Evolutionary conservation across 2,888 invertebrate species (phyloP).

Genomic region (Ochropacha duplaris): DNA sequence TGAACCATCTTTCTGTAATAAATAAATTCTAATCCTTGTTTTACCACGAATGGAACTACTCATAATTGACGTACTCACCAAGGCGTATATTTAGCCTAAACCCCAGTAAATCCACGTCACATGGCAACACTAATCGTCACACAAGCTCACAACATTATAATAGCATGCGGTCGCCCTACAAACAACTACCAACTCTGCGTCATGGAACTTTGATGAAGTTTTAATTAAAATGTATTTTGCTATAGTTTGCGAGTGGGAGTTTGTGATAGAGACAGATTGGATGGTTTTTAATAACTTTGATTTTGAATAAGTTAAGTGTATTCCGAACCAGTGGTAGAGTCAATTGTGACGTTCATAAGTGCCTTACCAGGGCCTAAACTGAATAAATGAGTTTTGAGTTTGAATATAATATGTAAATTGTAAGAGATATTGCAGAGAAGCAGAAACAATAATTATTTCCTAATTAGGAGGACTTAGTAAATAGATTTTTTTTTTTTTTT

Average conservation of each 20-base stretch:
- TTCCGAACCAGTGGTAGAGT: not conserved
- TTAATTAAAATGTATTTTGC: slow-evolving; percentile 42
- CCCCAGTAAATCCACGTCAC: not conserved
- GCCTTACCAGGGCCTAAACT: no score
- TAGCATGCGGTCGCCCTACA: slow-evolving; percentile 11
- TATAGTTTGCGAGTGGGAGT: not conserved
- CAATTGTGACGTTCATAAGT: no score
- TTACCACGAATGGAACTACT: no score
- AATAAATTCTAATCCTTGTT: no score
- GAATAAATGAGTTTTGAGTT: no score
- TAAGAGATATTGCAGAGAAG: no score
- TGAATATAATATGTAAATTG: no score
- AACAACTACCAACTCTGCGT: slow-evolving; percentile 1
- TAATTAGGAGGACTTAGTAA: no score
- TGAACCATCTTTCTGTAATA: no score
- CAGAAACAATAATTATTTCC: no score
- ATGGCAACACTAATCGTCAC: slow-evolving; percentile 6
- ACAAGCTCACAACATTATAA: slow-evolving; percentile 7
- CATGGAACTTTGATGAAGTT: slow-evolving; percentile 27
- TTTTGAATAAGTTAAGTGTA: not conserved
- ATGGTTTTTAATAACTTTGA: not conserved
- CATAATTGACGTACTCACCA: no score
- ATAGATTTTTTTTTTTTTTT: no score
- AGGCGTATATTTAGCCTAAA: not conserved
- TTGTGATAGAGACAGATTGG: not conserved